These are phyloP conservation scores for Saccopteryx bilineata DNA, from an alignment of 2,113 vertebrate species.

Conservation along the genomic window DNA sequence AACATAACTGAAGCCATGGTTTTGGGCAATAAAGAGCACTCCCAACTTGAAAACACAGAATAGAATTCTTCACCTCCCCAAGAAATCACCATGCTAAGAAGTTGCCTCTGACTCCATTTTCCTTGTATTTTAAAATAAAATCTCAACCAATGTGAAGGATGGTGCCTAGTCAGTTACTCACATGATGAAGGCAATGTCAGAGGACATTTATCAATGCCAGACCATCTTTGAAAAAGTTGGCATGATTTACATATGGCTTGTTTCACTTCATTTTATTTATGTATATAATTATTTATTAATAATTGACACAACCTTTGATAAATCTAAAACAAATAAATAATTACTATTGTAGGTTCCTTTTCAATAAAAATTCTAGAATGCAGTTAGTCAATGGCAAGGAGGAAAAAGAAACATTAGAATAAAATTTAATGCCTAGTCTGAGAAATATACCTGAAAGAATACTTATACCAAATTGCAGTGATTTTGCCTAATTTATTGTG, in stretches of 20 bases:
- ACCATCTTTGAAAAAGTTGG: constrained; percentile 19
- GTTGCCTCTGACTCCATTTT: constrained; percentile 47
- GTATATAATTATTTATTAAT: constrained; percentile 14
- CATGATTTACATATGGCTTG: neutral
- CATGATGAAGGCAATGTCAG: neutral
- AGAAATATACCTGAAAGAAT: constrained; percentile 67
- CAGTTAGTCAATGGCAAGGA: constrained; percentile 31
- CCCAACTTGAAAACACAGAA: constrained; percentile 39
- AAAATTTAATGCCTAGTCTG: constrained; percentile 57
- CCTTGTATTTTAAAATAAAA: constrained; percentile 31
- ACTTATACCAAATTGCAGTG: constrained; percentile 71
- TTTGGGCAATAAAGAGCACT: constrained; percentile 78
- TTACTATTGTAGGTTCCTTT: constrained; percentile 1
- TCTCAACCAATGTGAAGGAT: neutral
- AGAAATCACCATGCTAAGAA: neutral
- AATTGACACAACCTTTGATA: neutral
- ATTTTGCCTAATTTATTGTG: constrained; percentile 74
- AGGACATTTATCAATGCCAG: neutral
- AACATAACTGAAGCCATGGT: neutral
- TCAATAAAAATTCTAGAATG: constrained; percentile 59
- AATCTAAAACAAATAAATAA: constrained; percentile 39
- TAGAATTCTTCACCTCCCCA: neutral
- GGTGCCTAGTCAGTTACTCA: neutral
- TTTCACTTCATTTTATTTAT: constrained; percentile 40
- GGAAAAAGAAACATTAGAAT: constrained; percentile 39